Evolutionary conservation across 1,140 invertebrate species (phyloP).

Genomic region (Papilio xuthus): DNA sequence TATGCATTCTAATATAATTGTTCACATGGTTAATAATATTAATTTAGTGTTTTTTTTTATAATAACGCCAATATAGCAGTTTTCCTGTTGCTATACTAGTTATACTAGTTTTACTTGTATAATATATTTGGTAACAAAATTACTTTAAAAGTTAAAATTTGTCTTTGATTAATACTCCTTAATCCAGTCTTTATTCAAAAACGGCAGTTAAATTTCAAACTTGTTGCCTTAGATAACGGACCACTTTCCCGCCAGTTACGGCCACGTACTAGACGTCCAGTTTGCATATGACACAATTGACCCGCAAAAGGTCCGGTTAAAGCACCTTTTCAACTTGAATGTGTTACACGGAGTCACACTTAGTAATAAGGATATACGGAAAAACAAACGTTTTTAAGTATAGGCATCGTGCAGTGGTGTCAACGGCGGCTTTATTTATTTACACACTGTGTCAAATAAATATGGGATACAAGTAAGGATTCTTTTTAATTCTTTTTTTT

Average conservation of each 20-base stretch:
- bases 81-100: too few relatives aligned
- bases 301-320: slow-evolving; percentile 27
- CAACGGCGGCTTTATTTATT: slow-evolving; percentile 42
- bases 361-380: slow-evolving; percentile 48
- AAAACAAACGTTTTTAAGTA: slow-evolving; percentile 55
- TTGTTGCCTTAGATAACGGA: slow-evolving; percentile 48
- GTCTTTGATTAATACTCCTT: not conserved
- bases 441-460: slow-evolving; percentile 34
- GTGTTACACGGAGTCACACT: slow-evolving; percentile 50
- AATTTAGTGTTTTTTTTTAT: too few relatives aligned
- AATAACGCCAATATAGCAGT: too few relatives aligned
- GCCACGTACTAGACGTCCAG: slow-evolving; percentile 42
- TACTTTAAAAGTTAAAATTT: not conserved
- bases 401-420: slow-evolving; percentile 47
- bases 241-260: slow-evolving; percentile 48
- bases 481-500: not conserved
- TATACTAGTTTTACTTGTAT: too few relatives aligned
- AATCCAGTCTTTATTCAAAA: slow-evolving; percentile 38
- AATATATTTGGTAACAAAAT: too few relatives aligned
- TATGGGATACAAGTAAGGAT: slow-evolving; percentile 50
- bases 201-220: slow-evolving; percentile 47
- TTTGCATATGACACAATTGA: slow-evolving; percentile 42
- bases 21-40: too few relatives aligned
- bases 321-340: slow-evolving; percentile 40
- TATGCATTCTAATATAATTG: too few relatives aligned